These are phyloP conservation scores for Trisateles emortualis DNA, from an alignment of 2,888 invertebrate species.

Conservation along the genomic window DNA sequence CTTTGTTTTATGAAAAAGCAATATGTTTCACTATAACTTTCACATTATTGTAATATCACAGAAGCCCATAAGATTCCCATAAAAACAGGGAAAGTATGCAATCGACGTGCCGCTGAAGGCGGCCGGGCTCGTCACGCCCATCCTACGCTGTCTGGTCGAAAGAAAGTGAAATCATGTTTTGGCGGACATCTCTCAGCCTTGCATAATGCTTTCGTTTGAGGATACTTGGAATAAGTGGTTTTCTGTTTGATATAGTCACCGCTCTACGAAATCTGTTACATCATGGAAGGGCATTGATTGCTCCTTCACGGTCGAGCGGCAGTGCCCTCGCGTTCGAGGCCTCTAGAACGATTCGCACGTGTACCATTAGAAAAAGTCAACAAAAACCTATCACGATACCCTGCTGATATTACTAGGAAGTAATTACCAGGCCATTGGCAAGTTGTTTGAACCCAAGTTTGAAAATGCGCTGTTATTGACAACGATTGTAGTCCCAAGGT, in stretches of 20 bases:
- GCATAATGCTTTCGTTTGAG: conserved; percentile 32
- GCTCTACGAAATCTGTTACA: conserved; percentile 15
- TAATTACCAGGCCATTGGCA: conserved; percentile 59
- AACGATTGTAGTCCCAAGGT: conserved; percentile 33
- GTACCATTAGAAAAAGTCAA: conserved; percentile 59
- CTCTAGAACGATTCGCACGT: conserved; percentile 56
- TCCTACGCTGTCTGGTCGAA: conserved; percentile 67
- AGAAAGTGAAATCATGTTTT: conserved; percentile 79
- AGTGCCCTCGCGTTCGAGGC: conserved; percentile 65
- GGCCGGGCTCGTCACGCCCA: conserved; percentile 77
- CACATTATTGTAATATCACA: conserved; percentile 70
- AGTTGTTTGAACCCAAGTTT: conserved; percentile 65
- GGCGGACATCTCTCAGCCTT: conserved; percentile 48
- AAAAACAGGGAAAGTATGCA: conserved; percentile 85
- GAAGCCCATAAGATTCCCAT: conserved; percentile 76
- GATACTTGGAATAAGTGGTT: conserved; percentile 21
- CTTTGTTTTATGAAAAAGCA: conserved; percentile 14
- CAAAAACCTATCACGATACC: conserved; percentile 53
- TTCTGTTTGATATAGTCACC: conserved; percentile 12
- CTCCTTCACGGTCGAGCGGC: conserved; percentile 68
- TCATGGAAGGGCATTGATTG: conserved; percentile 56
- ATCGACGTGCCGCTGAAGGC: conserved; percentile 70
- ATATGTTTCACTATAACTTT: conserved; percentile 52
- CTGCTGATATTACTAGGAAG: conserved; percentile 62
- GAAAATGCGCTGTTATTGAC: conserved; percentile 43